phyloP scores from a whole-genome alignment of 2,888 invertebrate genomes.

The Lottia gigantea region DNA sequence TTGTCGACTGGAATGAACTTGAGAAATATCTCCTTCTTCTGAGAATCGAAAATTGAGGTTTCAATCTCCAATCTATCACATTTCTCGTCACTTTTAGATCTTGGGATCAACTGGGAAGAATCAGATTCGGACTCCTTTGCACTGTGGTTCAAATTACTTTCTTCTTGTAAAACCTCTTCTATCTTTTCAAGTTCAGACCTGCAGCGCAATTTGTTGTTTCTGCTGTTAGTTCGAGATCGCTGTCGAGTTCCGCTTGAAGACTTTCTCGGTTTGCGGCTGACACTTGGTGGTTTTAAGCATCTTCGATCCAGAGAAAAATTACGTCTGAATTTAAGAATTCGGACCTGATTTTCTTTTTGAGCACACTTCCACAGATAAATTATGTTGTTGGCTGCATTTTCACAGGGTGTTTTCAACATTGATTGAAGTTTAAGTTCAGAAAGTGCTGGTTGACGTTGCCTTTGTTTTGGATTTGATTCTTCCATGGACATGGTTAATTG shows the following conservation, averaged over 20 bases:
- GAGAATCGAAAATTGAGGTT: neutral
- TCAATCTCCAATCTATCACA: neutral
- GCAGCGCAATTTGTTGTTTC: no score
- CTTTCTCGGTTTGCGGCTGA: no score
- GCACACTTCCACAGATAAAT: neutral
- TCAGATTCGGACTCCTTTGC: neutral
- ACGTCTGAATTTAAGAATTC: neutral
- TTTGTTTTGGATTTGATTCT: neutral
- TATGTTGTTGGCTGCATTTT: neutral
- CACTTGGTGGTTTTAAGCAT: no score
- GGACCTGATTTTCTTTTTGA: neutral
- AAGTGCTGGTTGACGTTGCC: no score
- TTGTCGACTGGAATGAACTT: neutral
- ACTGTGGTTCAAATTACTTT: neutral
- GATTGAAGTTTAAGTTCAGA: no score
- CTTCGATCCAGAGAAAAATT: neutral
- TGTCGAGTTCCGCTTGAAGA: neutral
- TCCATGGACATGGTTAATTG: neutral
- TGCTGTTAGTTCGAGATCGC: no score
- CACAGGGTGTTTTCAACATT: neutral
- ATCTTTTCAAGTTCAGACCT: no score
- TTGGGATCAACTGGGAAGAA: neutral
- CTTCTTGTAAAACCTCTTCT: no score
- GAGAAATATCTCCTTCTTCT: neutral
- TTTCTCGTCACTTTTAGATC: neutral